Evolutionary conservation across 2,113 vertebrate species (phyloP).

Genomic region (Syngnathus scovelli): DNA sequence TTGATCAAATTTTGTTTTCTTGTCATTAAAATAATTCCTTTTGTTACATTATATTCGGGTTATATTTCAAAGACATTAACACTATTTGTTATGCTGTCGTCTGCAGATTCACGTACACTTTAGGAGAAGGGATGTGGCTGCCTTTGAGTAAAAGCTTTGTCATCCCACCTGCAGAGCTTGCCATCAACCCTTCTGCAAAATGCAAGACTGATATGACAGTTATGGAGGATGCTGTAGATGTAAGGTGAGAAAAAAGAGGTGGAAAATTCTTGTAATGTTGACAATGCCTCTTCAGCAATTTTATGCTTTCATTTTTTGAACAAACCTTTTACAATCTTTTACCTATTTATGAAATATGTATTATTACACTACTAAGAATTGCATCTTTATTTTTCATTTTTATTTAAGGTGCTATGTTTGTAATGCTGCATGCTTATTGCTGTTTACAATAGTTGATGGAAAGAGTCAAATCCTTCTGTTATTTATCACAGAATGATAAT

Average conservation of each 20-base stretch:
- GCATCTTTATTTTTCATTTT: conserved; percentile 8
- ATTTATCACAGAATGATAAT: not conserved
- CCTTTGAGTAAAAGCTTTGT: conserved; percentile 98
- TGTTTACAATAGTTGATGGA: conserved; percentile 18
- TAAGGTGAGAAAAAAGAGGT: conserved; percentile 75
- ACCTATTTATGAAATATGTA: not conserved
- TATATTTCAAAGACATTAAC: not conserved
- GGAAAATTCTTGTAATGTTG: not conserved
- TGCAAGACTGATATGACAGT: conserved; percentile 99
- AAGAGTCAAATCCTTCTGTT: conserved; percentile 1
- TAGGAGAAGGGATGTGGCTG: conserved; percentile 98
- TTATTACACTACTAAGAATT: conserved; percentile 2
- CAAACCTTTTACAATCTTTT: too few species aligned
- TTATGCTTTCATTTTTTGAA: too few species aligned
- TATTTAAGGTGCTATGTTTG: conserved; percentile 15
- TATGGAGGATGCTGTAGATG: conserved; percentile 97
- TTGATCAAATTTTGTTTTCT: too few species aligned
- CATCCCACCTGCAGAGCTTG: conserved; percentile 92
- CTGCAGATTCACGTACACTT: conserved; percentile 91
- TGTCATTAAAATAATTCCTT: too few species aligned
- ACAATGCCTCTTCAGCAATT: not conserved
- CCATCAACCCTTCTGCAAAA: conserved; percentile 97
- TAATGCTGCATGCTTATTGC: not conserved
- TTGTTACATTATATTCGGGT: not conserved
- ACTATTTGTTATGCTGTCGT: conserved; percentile 2